Conservation (phyloP, 2,113 vertebrate genomes). For the Xyliphius kryptos region DNA sequence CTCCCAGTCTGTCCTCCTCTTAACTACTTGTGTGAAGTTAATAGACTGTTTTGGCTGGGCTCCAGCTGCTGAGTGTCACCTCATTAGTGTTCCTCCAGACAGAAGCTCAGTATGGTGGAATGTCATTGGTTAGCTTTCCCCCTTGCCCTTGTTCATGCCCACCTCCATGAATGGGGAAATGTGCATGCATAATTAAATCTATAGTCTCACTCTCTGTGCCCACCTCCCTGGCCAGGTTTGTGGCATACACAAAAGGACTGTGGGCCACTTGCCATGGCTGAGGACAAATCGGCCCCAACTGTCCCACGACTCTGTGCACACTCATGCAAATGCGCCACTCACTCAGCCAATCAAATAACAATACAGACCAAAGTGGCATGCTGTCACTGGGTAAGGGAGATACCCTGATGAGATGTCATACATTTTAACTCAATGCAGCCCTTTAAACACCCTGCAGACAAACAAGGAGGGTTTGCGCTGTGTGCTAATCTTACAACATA, state of each 20-base stretch:
- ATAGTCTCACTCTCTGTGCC: slow-evolving; percentile 66
- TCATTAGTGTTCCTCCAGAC: slow-evolving; percentile 94
- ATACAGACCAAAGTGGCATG: slow-evolving; percentile 38
- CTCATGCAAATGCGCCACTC: slow-evolving; percentile 46
- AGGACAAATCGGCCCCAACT: slow-evolving; percentile 32
- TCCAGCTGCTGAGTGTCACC: slow-evolving; percentile 95
- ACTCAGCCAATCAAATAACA: slow-evolving; percentile 42
- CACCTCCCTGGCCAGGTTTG: slow-evolving; percentile 28
- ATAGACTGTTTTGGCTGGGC: slow-evolving; percentile 95
- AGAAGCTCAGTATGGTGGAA: slow-evolving; percentile 66
- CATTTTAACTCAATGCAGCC: slow-evolving; percentile 20
- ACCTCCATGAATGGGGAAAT: slow-evolving; percentile 88
- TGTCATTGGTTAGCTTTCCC: slow-evolving; percentile 80
- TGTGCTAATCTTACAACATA: slow-evolving; percentile 19
- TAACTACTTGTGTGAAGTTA: slow-evolving; percentile 87
- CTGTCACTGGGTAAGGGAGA: slow-evolving; percentile 31
- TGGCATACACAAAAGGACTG: slow-evolving; percentile 37
- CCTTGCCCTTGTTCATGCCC: slow-evolving; percentile 70
- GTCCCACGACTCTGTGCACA: slow-evolving; percentile 33
- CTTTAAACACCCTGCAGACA: slow-evolving; percentile 20
- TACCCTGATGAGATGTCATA: slow-evolving; percentile 34
- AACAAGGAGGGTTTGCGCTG: slow-evolving; percentile 1
- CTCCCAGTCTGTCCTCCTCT: slow-evolving; percentile 70
- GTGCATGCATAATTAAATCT: slow-evolving; percentile 87
- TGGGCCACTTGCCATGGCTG: slow-evolving; percentile 41